Evolutionary conservation across 2,888 invertebrate species (phyloP).

Genomic region (Ochropleura plecta): DNA sequence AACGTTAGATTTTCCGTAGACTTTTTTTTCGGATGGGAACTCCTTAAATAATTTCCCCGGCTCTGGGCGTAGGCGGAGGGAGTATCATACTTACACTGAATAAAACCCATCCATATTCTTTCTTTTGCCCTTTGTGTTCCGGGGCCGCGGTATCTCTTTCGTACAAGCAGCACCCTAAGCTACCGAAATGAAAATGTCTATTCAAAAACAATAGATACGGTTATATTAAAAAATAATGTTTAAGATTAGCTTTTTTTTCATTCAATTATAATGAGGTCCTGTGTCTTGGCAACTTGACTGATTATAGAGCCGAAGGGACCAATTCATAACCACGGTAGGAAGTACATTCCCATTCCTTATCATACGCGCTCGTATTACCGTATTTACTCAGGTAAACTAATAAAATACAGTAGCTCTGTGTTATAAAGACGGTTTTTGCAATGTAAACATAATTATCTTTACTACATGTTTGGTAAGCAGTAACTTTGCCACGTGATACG

Average conservation of each 20-base stretch:
- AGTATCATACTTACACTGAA: too few species aligned
- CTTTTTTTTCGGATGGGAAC: not conserved
- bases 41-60: too few species aligned
- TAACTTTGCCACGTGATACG: constrained; percentile 12
- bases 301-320: constrained; percentile 53
- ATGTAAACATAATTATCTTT: constrained; percentile 44
- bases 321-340: constrained; percentile 43
- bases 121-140: too few species aligned
- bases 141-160: too few species aligned
- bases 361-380: constrained; percentile 24
- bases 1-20: not conserved
- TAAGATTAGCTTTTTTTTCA: constrained; percentile 1
- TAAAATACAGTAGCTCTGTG: constrained; percentile 47
- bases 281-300: constrained; percentile 31
- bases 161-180: too few species aligned
- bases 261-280: constrained; percentile 14
- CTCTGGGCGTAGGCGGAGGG: too few species aligned
- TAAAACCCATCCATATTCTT: too few species aligned
- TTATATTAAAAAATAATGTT: not conserved
- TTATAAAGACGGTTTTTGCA: constrained; percentile 37
- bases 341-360: constrained; percentile 29
- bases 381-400: constrained; percentile 43
- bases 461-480: constrained; percentile 18
- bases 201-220: not conserved
- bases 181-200: not conserved